Percentiles rank a stretch among this genome's conserved stretches.
Conservation (phyloP, 1,140 invertebrate species). For the Solen grandis region DNA sequence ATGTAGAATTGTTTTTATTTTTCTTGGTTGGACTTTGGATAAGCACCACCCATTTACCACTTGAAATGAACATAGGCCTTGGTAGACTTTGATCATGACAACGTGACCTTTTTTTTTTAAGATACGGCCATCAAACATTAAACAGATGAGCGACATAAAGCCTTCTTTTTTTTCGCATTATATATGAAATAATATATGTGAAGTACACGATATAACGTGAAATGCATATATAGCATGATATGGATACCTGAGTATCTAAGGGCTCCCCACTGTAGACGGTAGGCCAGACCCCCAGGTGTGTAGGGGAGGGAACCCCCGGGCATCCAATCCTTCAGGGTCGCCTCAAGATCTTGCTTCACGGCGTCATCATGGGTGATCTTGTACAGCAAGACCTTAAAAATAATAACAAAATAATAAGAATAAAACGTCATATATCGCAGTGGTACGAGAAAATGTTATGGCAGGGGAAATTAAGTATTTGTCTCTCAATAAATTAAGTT, state of each 20-base stretch:
- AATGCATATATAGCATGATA: neutral
- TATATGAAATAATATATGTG: neutral
- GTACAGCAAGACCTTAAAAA: conserved; percentile 71
- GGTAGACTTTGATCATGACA: too few relatives aligned
- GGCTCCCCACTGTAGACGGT: conserved; percentile 67
- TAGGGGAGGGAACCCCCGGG: conserved; percentile 69
- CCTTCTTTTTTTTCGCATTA: neutral
- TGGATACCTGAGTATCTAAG: conserved; percentile 70
- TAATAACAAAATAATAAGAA: neutral
- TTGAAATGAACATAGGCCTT: too few relatives aligned
- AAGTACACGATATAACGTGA: neutral
- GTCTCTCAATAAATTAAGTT: neutral
- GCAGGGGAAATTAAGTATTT: neutral
- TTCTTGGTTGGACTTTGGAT: too few relatives aligned
- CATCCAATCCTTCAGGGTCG: conserved; percentile 66
- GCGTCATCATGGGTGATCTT: conserved; percentile 65
- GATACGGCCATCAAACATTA: neutral
- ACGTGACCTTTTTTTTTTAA: neutral
- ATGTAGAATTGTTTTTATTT: too few relatives aligned
- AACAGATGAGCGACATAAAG: neutral
- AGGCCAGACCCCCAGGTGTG: conserved; percentile 72
- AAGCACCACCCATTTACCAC: too few relatives aligned
- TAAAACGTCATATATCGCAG: neutral
- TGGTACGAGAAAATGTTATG: neutral
- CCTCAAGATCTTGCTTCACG: conserved; percentile 62